Evolutionary conservation across 2,113 vertebrate species (phyloP).

Genomic region (Damaliscus lunatus): DNA sequence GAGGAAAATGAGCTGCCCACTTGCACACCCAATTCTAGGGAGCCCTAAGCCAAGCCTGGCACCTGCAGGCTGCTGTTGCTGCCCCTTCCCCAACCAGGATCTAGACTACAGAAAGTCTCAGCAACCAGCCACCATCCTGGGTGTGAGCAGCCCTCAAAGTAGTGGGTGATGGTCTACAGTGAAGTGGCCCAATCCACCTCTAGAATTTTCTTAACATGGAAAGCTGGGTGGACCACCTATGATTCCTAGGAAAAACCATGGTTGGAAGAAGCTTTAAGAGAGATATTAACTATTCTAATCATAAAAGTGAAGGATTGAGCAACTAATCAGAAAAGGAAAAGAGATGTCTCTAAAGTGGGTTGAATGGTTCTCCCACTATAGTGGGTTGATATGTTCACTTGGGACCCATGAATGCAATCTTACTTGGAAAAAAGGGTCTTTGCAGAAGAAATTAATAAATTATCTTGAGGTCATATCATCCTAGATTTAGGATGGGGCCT

Average conservation of each 20-base stretch:
- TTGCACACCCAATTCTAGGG: background rate
- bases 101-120: no score
- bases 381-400: background rate
- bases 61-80: background rate
- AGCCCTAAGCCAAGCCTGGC: background rate
- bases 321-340: background rate
- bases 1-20: background rate
- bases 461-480: background rate
- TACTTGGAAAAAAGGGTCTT: background rate
- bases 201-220: background rate
- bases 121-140: no score
- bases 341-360: background rate
- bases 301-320: background rate
- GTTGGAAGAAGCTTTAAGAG: background rate
- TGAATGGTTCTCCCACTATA: no score
- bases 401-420: background rate
- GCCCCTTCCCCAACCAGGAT: background rate
- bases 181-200: accelerated
- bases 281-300: background rate
- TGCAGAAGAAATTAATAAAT: background rate
- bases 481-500: background rate
- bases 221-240: background rate
- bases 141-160: accelerated
- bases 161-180: background rate
- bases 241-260: background rate